These are phyloP conservation scores for Saiga tatarica DNA, from an alignment of 2,113 vertebrate species.

Conservation along the genomic window DNA sequence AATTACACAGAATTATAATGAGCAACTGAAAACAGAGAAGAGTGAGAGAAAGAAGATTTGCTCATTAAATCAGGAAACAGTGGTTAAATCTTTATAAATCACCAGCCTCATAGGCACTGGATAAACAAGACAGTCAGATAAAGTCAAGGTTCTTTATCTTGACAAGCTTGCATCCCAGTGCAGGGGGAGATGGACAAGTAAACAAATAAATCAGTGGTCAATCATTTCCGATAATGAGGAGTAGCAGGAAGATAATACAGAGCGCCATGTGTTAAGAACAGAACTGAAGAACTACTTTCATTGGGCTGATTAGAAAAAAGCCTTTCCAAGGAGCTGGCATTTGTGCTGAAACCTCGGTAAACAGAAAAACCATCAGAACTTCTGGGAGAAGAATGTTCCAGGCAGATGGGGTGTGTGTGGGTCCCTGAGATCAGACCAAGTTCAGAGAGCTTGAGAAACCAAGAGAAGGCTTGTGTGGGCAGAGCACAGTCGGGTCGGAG, in stretches of 20 bases:
- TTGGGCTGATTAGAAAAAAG: background rate
- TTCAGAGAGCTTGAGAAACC: background rate
- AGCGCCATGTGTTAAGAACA: background rate
- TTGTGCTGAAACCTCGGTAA: background rate
- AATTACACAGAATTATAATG: background rate
- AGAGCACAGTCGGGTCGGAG: rapidly evolving
- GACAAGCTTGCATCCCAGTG: background rate
- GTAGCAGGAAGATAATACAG: background rate
- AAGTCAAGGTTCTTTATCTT: background rate
- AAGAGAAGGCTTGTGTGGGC: background rate
- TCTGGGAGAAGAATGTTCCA: background rate
- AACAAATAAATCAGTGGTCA: background rate
- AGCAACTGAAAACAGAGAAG: background rate
- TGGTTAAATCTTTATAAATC: background rate
- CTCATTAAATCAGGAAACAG: background rate
- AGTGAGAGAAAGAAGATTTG: background rate
- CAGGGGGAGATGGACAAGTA: background rate
- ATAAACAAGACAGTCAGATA: background rate
- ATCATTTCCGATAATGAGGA: background rate
- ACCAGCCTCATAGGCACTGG: background rate
- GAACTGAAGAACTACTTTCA: no score
- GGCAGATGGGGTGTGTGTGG: background rate
- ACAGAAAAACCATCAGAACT: background rate
- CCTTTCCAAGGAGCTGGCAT: background rate
- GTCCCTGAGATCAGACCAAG: background rate